phyloP scores from a whole-genome alignment of 1,140 invertebrate species.

The Heliconius eleuchia region DNA sequence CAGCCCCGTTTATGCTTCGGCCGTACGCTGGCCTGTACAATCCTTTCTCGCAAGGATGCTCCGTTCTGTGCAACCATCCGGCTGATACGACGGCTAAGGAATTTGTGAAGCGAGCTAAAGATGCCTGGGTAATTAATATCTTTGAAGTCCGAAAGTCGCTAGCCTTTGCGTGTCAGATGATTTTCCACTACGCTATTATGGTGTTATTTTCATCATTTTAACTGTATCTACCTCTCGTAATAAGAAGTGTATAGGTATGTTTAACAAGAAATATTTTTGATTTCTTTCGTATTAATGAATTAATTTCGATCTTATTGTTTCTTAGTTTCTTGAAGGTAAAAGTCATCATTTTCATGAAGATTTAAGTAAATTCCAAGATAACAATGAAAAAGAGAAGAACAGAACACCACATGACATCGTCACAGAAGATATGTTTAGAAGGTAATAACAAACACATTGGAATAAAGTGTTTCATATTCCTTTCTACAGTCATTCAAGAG shows the following conservation, averaged over 20 bases:
- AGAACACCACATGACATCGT: constrained; percentile 77
- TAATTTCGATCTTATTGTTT: background rate
- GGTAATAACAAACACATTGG: constrained; percentile 44
- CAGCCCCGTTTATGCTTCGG: constrained; percentile 86
- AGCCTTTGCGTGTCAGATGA: too few species aligned
- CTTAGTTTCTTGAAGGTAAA: constrained; percentile 61
- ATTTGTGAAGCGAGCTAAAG: constrained; percentile 86
- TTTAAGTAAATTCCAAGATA: constrained; percentile 63
- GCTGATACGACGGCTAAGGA: constrained; percentile 88
- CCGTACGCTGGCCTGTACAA: constrained; percentile 90
- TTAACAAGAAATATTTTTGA: too few species aligned
- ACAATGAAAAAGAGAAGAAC: constrained; percentile 61
- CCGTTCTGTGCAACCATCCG: constrained; percentile 91
- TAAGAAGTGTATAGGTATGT: too few species aligned
- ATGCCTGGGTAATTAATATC: constrained; percentile 82
- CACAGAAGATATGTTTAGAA: constrained; percentile 82
- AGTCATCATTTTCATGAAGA: constrained; percentile 61
- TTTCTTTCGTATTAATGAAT: too few species aligned
- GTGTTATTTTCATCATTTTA: too few species aligned
- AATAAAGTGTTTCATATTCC: too few species aligned
- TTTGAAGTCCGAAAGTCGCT: too few species aligned
- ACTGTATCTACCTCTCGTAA: too few species aligned
- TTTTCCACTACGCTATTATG: too few species aligned
- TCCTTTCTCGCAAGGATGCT: constrained; percentile 89
- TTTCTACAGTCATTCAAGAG: too few species aligned